Conservation (phyloP, 2,113 vertebrate genomes). For the Cacatua alba region DNA sequence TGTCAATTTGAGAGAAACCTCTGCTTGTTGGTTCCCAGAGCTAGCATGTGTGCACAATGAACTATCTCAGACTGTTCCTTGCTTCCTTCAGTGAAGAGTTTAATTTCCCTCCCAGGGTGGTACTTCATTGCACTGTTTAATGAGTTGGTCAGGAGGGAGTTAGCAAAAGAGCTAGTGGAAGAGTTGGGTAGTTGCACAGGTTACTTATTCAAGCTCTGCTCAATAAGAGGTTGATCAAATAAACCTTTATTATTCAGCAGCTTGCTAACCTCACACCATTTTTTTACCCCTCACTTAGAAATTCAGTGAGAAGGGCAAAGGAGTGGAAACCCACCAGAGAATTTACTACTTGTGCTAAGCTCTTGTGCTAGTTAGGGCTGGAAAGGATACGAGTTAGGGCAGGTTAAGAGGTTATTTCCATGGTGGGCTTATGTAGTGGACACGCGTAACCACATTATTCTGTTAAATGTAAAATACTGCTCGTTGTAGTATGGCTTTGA, state of each 20-base stretch:
- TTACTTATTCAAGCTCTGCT: neutral
- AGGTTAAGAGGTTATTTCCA: neutral
- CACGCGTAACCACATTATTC: neutral
- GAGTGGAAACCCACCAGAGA: neutral
- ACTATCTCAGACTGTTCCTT: neutral
- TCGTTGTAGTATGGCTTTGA: neutral
- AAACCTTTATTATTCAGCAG: neutral
- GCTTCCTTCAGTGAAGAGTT: neutral
- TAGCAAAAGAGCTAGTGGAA: neutral
- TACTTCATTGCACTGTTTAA: neutral
- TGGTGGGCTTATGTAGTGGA: neutral
- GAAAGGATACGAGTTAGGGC: neutral
- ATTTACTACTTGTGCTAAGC: neutral
- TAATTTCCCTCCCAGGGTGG: neutral
- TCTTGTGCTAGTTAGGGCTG: neutral
- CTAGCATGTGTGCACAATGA: neutral
- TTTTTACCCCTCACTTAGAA: neutral
- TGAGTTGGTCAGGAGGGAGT: neutral
- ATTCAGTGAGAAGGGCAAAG: neutral
- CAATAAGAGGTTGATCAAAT: neutral
- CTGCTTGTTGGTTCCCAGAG: neutral
- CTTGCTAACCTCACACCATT: neutral
- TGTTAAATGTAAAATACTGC: neutral
- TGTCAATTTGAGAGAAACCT: neutral
- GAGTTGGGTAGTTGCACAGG: neutral